Evolutionary conservation across 37 sponge, comb jelly and placozoan genomes (phyloP).

Genomic region (Beroe forskalii): DNA sequence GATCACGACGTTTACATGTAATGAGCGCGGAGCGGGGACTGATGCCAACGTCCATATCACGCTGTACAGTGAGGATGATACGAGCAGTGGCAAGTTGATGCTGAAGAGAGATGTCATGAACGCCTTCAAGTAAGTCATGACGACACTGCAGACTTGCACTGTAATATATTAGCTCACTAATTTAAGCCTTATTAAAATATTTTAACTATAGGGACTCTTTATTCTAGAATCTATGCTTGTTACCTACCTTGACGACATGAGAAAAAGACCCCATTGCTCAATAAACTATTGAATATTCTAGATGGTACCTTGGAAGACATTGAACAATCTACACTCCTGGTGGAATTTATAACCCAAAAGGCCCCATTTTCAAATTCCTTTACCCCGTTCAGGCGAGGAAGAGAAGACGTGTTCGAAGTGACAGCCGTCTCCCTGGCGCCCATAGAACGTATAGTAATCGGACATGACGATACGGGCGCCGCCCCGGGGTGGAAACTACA

Average conservation of each 20-base stretch:
- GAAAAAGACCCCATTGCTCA: too few relatives aligned
- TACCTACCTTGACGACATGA: too few relatives aligned
- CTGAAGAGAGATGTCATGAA: slow-evolving; percentile 65
- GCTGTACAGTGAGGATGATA: slow-evolving; percentile 1
- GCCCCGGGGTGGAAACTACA: slow-evolving; percentile 80
- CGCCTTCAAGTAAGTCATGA: slow-evolving; percentile 80
- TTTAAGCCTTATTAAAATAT: not conserved
- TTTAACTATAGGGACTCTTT: not conserved
- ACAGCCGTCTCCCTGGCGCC: slow-evolving; percentile 19
- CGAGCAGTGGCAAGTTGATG: slow-evolving; percentile 27
- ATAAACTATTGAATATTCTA: too few relatives aligned
- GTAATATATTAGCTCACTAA: not conserved
- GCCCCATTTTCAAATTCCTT: too few relatives aligned
- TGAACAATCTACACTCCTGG: too few relatives aligned
- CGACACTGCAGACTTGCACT: too few relatives aligned
- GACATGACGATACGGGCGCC: slow-evolving; percentile 73
- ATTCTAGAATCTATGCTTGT: too few relatives aligned
- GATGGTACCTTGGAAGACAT: too few relatives aligned
- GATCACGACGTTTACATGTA: slow-evolving; percentile 68
- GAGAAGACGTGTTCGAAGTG: slow-evolving; percentile 70
- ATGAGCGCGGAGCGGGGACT: slow-evolving; percentile 77
- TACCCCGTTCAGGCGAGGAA: slow-evolving; percentile 5
- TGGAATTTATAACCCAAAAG: too few relatives aligned
- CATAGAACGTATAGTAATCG: slow-evolving; percentile 51
- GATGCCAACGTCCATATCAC: slow-evolving; percentile 74